phyloP scores from a whole-genome alignment of 2,888 invertebrate genomes.

The Spodoptera littoralis region DNA sequence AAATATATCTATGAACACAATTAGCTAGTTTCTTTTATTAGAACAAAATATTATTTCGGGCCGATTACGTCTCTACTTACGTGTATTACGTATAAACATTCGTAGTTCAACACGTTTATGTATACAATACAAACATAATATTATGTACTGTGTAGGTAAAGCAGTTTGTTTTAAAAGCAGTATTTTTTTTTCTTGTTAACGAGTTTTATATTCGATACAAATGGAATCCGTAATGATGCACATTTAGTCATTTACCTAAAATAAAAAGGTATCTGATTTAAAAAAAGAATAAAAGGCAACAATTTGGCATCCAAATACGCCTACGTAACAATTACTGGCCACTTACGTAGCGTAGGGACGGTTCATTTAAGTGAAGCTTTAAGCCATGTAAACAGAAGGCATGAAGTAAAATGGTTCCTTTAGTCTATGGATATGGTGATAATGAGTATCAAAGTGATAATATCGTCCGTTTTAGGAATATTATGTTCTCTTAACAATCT shows the following conservation, averaged over 20 bases:
- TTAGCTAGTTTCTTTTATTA: constrained; percentile 17
- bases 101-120: too few species aligned
- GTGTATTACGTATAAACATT: constrained; percentile 16
- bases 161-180: constrained; percentile 21
- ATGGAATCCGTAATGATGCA: constrained; percentile 25
- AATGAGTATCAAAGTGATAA: constrained; percentile 42
- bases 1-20: constrained; percentile 26
- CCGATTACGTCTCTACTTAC: constrained; percentile 11
- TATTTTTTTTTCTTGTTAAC: constrained; percentile 15
- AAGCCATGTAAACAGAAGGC: constrained; percentile 44
- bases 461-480: constrained; percentile 23
- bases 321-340: constrained; percentile 66
- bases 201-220: constrained; percentile 15
- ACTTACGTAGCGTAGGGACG: constrained; percentile 66
- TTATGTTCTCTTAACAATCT: constrained; percentile 24
- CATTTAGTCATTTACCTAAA: constrained; percentile 34
- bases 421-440: constrained; percentile 40
- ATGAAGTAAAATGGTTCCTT: constrained; percentile 41
- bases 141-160: constrained; percentile 15
- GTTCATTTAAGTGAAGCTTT: constrained; percentile 58
- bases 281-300: constrained; percentile 52
- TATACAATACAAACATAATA: constrained; percentile 6
- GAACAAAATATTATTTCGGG: constrained; percentile 17
- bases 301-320: constrained; percentile 56
- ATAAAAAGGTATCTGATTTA: constrained; percentile 47